A percentile compares a stretch with the other conserved stretches of the same genome.
Evolutionary conservation across 37 sponge, comb jelly and placozoan genomes (phyloP).

Genomic region (Lycopodina hypogea): DNA sequence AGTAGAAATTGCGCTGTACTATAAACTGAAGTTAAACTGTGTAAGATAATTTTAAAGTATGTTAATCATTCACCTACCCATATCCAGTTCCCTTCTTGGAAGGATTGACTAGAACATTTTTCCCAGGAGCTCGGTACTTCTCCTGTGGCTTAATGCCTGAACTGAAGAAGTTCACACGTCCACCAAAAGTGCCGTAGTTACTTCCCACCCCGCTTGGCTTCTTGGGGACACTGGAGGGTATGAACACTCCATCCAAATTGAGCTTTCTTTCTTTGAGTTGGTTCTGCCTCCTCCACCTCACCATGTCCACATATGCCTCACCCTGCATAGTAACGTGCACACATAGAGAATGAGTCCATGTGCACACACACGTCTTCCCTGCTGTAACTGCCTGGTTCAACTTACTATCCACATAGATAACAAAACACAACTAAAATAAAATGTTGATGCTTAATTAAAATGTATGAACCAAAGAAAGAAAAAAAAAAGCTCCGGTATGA

Average conservation of each 20-base stretch:
- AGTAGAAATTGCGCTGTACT: too few relatives aligned
- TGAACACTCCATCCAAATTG: slow-evolving; percentile 68
- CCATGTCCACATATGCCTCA: slow-evolving; percentile 86
- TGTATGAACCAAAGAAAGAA: too few relatives aligned
- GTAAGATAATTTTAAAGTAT: too few relatives aligned
- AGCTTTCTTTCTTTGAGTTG: slow-evolving; percentile 68
- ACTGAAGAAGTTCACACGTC: slow-evolving; percentile 67
- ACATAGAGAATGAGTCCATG: not conserved
- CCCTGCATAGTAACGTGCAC: slow-evolving; percentile 46
- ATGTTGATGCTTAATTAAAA: too few relatives aligned
- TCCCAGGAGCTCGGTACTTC: slow-evolving; percentile 66
- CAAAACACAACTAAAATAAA: too few relatives aligned
- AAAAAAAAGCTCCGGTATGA: too few relatives aligned
- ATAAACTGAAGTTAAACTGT: too few relatives aligned
- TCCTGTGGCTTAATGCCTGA: slow-evolving; percentile 46
- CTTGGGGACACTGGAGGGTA: slow-evolving; percentile 68
- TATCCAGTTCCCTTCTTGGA: slow-evolving; percentile 95
- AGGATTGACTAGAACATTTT: slow-evolving; percentile 85
- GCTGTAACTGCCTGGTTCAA: too few relatives aligned
- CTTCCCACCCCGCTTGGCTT: slow-evolving; percentile 78
- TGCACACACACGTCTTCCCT: too few relatives aligned
- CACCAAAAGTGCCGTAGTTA: slow-evolving; percentile 80
- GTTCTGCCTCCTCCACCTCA: slow-evolving; percentile 60
- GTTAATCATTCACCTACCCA: slow-evolving; percentile 77
- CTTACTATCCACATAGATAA: too few relatives aligned